phyloP scores from a whole-genome alignment of 2,888 invertebrate genomes.

The Mythimna impura region DNA sequence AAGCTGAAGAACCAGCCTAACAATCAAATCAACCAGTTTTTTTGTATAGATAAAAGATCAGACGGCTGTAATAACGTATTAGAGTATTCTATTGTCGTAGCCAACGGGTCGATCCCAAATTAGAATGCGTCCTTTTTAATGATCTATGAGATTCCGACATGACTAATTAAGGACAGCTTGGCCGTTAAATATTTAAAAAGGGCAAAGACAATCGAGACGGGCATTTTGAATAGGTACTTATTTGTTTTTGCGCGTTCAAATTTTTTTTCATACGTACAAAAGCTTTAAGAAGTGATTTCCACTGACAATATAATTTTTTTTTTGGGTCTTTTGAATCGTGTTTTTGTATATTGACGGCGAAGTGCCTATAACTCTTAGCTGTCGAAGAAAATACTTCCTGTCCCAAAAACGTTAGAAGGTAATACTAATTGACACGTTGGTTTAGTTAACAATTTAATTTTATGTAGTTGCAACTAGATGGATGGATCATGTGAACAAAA shows the following conservation, averaged over 20 bases:
- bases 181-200: conserved; percentile 45
- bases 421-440: too few species aligned
- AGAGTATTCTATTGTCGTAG: conserved; percentile 34
- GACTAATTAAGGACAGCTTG: conserved; percentile 37
- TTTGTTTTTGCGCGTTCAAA: conserved; percentile 27
- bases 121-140: conserved; percentile 56
- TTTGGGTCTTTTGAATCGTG: neutral
- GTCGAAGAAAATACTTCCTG: too few species aligned
- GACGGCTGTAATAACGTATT: conserved; percentile 28
- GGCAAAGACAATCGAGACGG: conserved; percentile 31
- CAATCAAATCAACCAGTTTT: conserved; percentile 10
- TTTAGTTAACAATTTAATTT: too few species aligned
- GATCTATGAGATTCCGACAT: conserved; percentile 43
- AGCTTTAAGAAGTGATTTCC: neutral
- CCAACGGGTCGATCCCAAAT: conserved; percentile 34
- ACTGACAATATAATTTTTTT: neutral
- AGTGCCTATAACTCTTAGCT: too few species aligned
- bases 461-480: too few species aligned
- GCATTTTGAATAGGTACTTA: conserved; percentile 9
- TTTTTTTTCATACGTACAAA: neutral
- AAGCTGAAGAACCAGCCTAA: neutral
- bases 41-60: conserved; percentile 6
- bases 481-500: too few species aligned
- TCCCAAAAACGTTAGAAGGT: too few species aligned
- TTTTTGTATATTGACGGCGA: neutral